Evolutionary conservation across 2,888 invertebrate species (phyloP).

Genomic region (Eupithecia vulgata): DNA sequence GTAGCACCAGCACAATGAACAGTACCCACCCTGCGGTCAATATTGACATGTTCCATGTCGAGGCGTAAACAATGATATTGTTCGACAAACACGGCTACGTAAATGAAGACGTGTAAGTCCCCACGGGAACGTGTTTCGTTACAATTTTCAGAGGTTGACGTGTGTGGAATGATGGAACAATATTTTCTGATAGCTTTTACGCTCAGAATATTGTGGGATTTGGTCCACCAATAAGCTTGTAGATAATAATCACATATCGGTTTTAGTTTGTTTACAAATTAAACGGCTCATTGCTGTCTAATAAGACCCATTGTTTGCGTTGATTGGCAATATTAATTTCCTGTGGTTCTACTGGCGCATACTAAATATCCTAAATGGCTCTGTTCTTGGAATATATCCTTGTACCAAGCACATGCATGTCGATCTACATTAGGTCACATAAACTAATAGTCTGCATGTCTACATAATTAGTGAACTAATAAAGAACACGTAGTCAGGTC

Average conservation of each 20-base stretch:
- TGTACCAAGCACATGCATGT: slow-evolving; percentile 34
- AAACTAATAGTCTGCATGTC: slow-evolving; percentile 2
- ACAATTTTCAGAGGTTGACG: slow-evolving; percentile 36
- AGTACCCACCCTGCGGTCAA: slow-evolving; percentile 53
- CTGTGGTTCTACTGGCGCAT: slow-evolving; percentile 18
- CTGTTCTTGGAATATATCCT: slow-evolving; percentile 37
- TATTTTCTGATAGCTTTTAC: slow-evolving; percentile 5
- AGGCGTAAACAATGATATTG: slow-evolving; percentile 51
- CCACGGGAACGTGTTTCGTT: slow-evolving; percentile 30
- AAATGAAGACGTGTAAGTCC: slow-evolving; percentile 48
- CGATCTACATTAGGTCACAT: slow-evolving; percentile 26
- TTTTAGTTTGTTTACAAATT: not conserved
- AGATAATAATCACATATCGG: not conserved
- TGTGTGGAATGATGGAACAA: slow-evolving; percentile 14
- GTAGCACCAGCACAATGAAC: slow-evolving; percentile 56
- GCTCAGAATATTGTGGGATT: not conserved
- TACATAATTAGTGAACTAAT: not conserved
- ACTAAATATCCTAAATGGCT: slow-evolving; percentile 21
- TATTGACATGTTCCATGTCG: slow-evolving; percentile 55
- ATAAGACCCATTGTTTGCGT: slow-evolving; percentile 10
- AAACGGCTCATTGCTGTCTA: slow-evolving; percentile 5
- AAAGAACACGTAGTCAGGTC: not conserved
- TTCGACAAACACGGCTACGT: slow-evolving; percentile 43
- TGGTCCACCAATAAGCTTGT: not conserved
- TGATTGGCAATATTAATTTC: slow-evolving; percentile 9